Conservation (phyloP, 2,888 invertebrate species). For the Apomyelois bistriatella region DNA sequence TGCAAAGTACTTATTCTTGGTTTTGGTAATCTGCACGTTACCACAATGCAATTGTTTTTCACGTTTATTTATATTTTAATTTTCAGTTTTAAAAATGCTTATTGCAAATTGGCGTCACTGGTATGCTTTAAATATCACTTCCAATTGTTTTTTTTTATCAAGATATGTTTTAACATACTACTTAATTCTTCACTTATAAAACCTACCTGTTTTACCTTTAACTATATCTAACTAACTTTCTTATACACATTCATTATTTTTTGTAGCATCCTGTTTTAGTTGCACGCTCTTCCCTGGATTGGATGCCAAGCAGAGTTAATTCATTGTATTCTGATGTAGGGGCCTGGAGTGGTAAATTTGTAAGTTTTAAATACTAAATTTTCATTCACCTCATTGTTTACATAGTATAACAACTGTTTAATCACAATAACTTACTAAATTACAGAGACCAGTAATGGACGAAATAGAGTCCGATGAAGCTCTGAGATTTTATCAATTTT, state of each 20-base stretch:
- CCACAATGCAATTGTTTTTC: not conserved
- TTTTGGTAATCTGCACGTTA: not conserved
- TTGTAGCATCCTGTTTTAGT: conserved; percentile 66
- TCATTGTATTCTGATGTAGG: conserved; percentile 73
- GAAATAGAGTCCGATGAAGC: conserved; percentile 76
- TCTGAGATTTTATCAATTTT: conserved; percentile 67
- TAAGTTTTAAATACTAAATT: conserved; percentile 30
- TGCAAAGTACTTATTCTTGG: too few relatives aligned
- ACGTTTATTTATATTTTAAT: conserved; percentile 1
- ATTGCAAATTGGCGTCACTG: conserved; percentile 26
- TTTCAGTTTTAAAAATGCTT: conserved; percentile 17
- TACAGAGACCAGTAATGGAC: conserved; percentile 72
- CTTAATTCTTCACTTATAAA: not conserved
- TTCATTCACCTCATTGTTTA: too few relatives aligned
- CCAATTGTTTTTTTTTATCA: too few relatives aligned
- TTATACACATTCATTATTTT: conserved; percentile 12
- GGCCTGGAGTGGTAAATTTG: conserved; percentile 75
- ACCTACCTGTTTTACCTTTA: not conserved
- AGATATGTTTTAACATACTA: not conserved
- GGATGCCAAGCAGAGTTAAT: conserved; percentile 74
- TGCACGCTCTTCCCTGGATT: conserved; percentile 66
- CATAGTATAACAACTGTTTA: too few relatives aligned
- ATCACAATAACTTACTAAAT: conserved; percentile 6
- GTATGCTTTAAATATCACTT: too few relatives aligned
- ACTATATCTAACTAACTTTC: too few relatives aligned